Evolutionary conservation across 2,888 invertebrate species (phyloP).

Genomic region (Mythimna lalbum): DNA sequence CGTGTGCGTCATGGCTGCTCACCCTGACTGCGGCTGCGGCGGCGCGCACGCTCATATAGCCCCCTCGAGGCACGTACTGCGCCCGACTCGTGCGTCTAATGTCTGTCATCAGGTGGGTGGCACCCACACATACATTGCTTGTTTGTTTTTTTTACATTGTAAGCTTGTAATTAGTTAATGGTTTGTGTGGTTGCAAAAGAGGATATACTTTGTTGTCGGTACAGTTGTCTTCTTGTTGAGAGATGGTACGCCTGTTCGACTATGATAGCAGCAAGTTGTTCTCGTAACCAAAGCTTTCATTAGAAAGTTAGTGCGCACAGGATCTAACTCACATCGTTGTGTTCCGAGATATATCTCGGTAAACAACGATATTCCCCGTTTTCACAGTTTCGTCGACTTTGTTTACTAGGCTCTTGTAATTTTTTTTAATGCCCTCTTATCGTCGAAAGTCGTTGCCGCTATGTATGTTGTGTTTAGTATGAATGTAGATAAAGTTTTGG

Average conservation of each 20-base stretch:
- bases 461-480: too few relatives aligned
- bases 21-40: not conserved
- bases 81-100: conserved; percentile 18
- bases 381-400: not conserved
- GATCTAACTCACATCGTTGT: too few relatives aligned
- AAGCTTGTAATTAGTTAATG: conserved; percentile 11
- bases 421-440: not conserved
- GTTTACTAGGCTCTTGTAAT: not conserved
- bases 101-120: conserved; percentile 34
- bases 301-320: not conserved
- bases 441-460: not conserved
- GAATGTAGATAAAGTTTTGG: not conserved
- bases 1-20: conserved; percentile 13
- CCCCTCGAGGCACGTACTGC: not conserved
- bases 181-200: not conserved
- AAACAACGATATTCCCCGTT: too few relatives aligned
- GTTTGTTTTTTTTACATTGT: conserved; percentile 27
- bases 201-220: conserved; percentile 1
- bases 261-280: conserved; percentile 11
- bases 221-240: not conserved
- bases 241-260: conserved; percentile 13
- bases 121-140: conserved; percentile 1
- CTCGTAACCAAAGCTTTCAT: not conserved
- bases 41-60: conserved; percentile 43
- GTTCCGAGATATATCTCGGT: not conserved